phyloP scores from a whole-genome alignment of 2,113 vertebrate species.

The Elgaria multicarinata region DNA sequence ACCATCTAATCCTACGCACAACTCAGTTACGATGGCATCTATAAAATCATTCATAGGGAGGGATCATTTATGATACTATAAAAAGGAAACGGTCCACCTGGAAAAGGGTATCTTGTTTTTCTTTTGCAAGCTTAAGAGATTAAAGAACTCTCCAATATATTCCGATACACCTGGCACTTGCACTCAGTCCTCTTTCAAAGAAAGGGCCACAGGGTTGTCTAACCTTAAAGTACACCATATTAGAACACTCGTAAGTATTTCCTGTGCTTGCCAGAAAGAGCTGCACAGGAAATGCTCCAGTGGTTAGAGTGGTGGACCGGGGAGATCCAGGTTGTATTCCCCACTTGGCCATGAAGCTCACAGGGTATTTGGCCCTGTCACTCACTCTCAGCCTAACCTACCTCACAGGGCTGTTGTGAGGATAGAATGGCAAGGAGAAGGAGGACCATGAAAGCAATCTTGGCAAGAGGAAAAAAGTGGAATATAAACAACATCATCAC shows the following conservation, averaged over 20 bases:
- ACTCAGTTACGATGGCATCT: slow-evolving; percentile 16
- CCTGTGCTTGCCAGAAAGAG: background rate
- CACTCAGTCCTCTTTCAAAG: background rate
- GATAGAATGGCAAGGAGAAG: no score
- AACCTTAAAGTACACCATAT: background rate
- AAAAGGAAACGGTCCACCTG: slow-evolving; percentile 13
- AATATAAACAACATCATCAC: no score
- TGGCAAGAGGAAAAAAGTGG: no score
- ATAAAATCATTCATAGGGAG: slow-evolving; percentile 44
- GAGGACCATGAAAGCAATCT: no score
- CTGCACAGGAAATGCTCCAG: background rate
- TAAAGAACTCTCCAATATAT: background rate
- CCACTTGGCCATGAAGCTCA: no score
- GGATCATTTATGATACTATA: slow-evolving; percentile 21
- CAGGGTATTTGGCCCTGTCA: no score
- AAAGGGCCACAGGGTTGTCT: background rate
- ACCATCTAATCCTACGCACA: slow-evolving; percentile 48
- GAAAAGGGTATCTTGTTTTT: slow-evolving; percentile 1
- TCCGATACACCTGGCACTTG: background rate
- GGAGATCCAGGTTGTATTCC: no score
- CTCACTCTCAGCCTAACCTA: no score
- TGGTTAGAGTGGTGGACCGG: no score
- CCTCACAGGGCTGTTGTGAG: no score
- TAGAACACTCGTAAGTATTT: background rate
- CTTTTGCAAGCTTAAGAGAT: background rate